Evolutionary conservation across 1,140 invertebrate genomes (phyloP), one percentile per base, ranked within the genome.

Genomic region (Oreohelix idahoensis): DNA sequence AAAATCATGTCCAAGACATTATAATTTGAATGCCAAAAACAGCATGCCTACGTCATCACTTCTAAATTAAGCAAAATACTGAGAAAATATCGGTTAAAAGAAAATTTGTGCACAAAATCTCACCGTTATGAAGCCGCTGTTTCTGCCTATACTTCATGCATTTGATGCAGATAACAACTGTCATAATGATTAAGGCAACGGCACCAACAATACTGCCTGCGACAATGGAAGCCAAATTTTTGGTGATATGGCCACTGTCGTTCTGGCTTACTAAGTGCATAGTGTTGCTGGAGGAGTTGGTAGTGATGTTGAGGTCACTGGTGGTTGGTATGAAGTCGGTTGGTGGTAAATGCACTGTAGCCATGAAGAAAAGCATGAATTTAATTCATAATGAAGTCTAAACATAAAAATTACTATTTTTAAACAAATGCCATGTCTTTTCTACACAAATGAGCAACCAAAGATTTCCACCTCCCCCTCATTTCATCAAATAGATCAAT

Each of bases 161-260:
- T 39, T 86, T 86, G 8, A 81, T 73, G 73, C 84, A 89, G 20
- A 88, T 74, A 39, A 87, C 69, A 20, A 87, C 39, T 17, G 78
- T 74, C 4, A 87, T 32, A 29, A 88, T 76, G 78, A 87, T 35
- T 23, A 89, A 36, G 53, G 86, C 79, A 5, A 86, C 71, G 1
- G 79, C 87, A 20, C 84, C 88, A 8, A 85, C 84, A 20, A 87
- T 79, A 49, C 82, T 83, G 0, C 88, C 88, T 32, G 83, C 88
- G 10, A 89, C 83, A 53, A 88, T 87, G 32, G 83, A 84, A 1
- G 87, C 83, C 23, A 89, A 80, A 58, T 86, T 83, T 66, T 87
- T 73, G 63, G 58, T 81, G 39, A 79, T 38, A 66, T 63, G 58
- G 38, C 66, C 32, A 35, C 29, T 35, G 26, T 35, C n/a, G n/a